phyloP scores from a whole-genome alignment of 2,113 vertebrate species.

The Zingel zingel region DNA sequence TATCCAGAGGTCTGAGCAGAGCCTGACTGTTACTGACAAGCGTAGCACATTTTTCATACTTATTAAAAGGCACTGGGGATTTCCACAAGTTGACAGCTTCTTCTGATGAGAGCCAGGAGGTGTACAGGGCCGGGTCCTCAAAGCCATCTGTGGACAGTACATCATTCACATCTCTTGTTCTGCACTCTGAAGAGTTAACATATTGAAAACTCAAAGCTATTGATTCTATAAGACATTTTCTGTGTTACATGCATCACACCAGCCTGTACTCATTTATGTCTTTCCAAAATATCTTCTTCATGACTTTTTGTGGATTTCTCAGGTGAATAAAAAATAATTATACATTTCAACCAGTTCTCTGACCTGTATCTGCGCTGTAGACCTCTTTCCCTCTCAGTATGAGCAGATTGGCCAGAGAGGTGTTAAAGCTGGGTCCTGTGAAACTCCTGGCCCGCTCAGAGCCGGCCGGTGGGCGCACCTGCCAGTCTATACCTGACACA shows the following conservation, averaged over 20 bases:
- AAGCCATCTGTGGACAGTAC: slow-evolving; percentile 85
- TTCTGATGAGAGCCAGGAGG: slow-evolving; percentile 88
- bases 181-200: not conserved
- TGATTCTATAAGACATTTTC: not conserved
- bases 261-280: not conserved
- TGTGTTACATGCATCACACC: not conserved
- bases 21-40: slow-evolving; percentile 96
- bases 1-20: slow-evolving; percentile 90
- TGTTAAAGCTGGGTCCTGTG: slow-evolving; percentile 85
- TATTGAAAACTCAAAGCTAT: not conserved
- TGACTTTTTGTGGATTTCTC: not conserved
- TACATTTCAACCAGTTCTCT: slow-evolving; percentile 35
- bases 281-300: not conserved
- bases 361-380: slow-evolving; percentile 86
- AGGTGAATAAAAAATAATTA: not conserved
- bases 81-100: slow-evolving; percentile 88
- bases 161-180: slow-evolving; percentile 4
- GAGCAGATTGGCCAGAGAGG: slow-evolving; percentile 93
- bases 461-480: slow-evolving; percentile 80
- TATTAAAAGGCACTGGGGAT: slow-evolving; percentile 90
- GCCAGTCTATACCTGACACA: slow-evolving; percentile 92
- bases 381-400: slow-evolving; percentile 92
- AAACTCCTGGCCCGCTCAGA: slow-evolving; percentile 61
- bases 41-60: slow-evolving; percentile 92
- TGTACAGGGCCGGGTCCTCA: slow-evolving; percentile 89